Evolutionary conservation across 2,113 vertebrate genomes (phyloP), one percentile per base, ranked within the genome.

Genomic region (Festucalex cinctus): DNA sequence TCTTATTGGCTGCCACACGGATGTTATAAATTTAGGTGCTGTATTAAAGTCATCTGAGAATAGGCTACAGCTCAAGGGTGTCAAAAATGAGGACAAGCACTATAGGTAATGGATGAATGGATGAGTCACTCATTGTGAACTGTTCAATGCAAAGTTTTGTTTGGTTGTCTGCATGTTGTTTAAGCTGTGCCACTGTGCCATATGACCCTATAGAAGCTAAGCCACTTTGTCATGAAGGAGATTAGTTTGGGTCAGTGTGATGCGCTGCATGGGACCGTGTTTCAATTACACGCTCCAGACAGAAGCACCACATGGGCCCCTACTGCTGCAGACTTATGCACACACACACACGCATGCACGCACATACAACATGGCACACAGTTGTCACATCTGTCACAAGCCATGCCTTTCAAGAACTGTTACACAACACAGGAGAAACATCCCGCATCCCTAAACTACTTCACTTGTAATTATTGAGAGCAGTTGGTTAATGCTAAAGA

Each of bases 201-300:
- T 90, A 91, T 89, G 90, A 92, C 90, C 88, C 86, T 82, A 83
- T 84, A 84, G 79, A 89, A 71, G 78, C 84, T 92, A 91, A 92
- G 87, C 90, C 86, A 91, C 88, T 91, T 92, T 91, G 88, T 91
- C 85, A 90, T 86, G 75, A 84, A 82, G 24, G 83, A 90, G 92
- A 93, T 93, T 93, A 93, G 80, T 88, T n/a, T 77, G 84, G 89
- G 88, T 90, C 89, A 90, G 80, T 73, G 85, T 89, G 84, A 69
- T 77, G 81, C 81, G 24, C 85, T 46, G 83, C 85, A 68, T 89
- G 85, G 75, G 79, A 70, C 88, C 68, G 65, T 83, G 83, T 85
- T 90, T 89, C 83, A 85, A 85, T 91, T 89, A 90, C 86, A 90
- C 54, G 78, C 79, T 79, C 68, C 83, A 81, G 77, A 88, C 78